Evolutionary conservation across 2,888 invertebrate genomes (phyloP), one percentile per base, ranked within the genome.

Genomic region (Microplitis manilae): DNA sequence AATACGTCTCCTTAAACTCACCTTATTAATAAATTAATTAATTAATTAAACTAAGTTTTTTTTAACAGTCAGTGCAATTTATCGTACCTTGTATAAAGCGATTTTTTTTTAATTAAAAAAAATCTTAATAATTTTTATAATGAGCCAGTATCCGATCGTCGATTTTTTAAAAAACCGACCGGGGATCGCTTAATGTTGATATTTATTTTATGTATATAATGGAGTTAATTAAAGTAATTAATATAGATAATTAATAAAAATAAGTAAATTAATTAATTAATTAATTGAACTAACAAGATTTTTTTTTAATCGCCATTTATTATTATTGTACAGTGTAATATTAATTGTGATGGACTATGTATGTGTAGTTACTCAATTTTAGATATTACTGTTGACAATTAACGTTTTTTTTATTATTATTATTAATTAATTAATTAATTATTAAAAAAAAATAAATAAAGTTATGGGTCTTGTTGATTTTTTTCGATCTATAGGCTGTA

Each of bases 171-270:
- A 30, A 30, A 30, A 50, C 50, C 50, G 50, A 50, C 50, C 13
- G 50, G 8, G 64, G 73, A 77, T 68, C 74, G 72, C 88, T 88
- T 89, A 89, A 89, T 89, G 86, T 88, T 89, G 88, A 88, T 89
- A 88, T 90, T 90, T 89, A 90, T 89, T 89, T 89, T 85, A 87
- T 90, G 88, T 89, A 89, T 88, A 89, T 90, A 85, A 86, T 87
- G 70, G 71, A 30, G 30, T 30, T 30, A 69, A 13, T 67, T 74
- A 69, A 38, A 68, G 65, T 70, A 73, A 72, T 13, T 30, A 72
- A 7, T 72, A 38, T 73, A 77, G 77, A 67, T 76, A 79, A 77
- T 68, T 62, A 40, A 73, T 84, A 82, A 81, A 79, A 77, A 80
- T 81, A 77, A 80, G 61, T 73, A 17, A 70, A 15, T 69, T 40